Conservation (phyloP, 2,113 vertebrate species). For the Equus przewalskii region DNA sequence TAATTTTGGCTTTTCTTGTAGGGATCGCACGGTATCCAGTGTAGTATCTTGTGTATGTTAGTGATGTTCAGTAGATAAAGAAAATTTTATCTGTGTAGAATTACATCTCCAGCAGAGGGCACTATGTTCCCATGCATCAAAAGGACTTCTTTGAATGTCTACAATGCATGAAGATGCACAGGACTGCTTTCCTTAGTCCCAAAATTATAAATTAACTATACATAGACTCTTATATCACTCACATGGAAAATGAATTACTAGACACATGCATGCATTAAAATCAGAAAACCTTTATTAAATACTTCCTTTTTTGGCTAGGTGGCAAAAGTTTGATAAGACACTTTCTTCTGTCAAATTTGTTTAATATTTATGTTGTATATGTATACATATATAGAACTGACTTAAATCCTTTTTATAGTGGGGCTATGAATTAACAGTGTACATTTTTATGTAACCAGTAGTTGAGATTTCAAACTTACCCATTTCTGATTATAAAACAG, state of each 20-base stretch:
- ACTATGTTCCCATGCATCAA: conserved; percentile 68
- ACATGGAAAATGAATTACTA: background rate
- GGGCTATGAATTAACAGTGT: background rate
- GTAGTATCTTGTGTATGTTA: background rate
- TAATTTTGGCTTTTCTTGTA: background rate
- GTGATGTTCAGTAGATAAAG: background rate
- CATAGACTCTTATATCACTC: background rate
- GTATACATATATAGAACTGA: background rate
- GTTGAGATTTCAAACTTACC: conserved; percentile 22
- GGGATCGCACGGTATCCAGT: background rate
- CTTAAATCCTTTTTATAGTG: conserved; percentile 18
- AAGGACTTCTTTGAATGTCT: background rate
- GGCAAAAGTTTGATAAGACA: conserved; percentile 22
- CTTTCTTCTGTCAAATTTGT: background rate
- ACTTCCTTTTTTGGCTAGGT: background rate
- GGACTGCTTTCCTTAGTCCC: background rate
- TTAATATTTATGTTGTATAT: conserved; percentile 32
- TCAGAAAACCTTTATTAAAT: background rate
- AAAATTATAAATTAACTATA: conserved; percentile 28
- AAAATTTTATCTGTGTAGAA: background rate
- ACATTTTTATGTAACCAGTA: background rate
- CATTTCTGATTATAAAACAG: conserved; percentile 30
- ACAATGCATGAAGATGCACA: background rate
- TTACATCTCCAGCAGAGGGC: conserved; percentile 87
- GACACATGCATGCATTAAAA: background rate